Evolutionary conservation across 1,140 invertebrate genomes (phyloP), one percentile per base, ranked within the genome.

Genomic region (Micrasema longulum): DNA sequence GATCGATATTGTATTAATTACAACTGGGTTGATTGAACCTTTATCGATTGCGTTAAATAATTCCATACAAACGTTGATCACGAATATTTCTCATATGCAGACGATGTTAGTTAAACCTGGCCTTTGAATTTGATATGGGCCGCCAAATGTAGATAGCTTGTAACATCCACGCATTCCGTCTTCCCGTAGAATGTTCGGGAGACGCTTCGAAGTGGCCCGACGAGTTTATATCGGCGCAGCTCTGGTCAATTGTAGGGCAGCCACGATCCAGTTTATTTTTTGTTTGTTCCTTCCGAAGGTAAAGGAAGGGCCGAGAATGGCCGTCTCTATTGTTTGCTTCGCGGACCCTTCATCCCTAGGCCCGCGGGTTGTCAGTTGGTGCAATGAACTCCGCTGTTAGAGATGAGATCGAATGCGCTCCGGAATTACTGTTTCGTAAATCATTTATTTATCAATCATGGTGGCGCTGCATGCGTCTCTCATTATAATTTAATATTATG

Each of bases 261-360:
- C 43, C 41, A 9, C 65, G 64, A 50, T 67, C 64, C 71, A 66
- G 50, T 72, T 71, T 70, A 52, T 65, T 72, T 71, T 66, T 72
- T 72, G 50, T 72, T 71, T 50, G 35, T 64, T 52, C 35, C 38
- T 64, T 70, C 35, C 57, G 0, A 31, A 57, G 52, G 63, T 55
- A 68, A 26, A 55, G 48, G 22, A 62, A 45, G 26, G 63, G 31
- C 45, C 57, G 50, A 31, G 45, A 38, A 22, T 55, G 31, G 55
- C 63, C 53, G 65, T 20, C 16, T 60, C 64, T 52, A 73, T 73
- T 73, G 71, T 73, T 53, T 63, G 64, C 63, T 20, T 66, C 63
- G 41, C 43, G 43, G 60, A 47, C 60, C 41, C 60, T 64, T 31
- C 60, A 47, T 64, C 43, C 60, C 41, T 16, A 45, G 43, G 43